Evolutionary conservation across 2,888 invertebrate genomes (phyloP).

Genomic region (Galerucella pusilla): DNA sequence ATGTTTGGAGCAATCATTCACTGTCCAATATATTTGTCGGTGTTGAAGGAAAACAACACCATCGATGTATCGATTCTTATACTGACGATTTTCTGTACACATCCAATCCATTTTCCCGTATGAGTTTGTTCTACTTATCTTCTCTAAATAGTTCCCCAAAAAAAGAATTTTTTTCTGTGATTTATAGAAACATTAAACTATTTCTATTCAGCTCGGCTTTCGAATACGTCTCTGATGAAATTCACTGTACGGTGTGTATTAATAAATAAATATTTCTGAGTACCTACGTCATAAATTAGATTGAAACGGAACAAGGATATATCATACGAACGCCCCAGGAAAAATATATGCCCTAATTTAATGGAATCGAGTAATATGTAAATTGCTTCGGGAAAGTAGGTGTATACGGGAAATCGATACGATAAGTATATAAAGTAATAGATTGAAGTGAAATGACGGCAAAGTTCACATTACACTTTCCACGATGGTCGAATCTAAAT

Average conservation of each 20-base stretch:
- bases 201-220: neutral
- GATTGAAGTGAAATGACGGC: neutral
- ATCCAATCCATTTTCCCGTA: no score
- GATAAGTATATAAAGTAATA: neutral
- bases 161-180: no score
- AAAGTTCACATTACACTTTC: neutral
- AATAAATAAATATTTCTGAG: neutral
- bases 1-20: no score
- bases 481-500: neutral
- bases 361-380: constrained; percentile 6
- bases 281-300: neutral
- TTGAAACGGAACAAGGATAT: neutral
- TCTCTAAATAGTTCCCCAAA: no score
- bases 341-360: constrained; percentile 3
- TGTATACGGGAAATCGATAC: constrained; percentile 10
- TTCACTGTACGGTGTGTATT: neutral
- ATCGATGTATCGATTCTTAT: no score
- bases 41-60: no score
- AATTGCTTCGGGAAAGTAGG: neutral
- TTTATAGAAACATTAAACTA: no score
- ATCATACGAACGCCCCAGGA: constrained; percentile 4
- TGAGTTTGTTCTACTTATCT: no score
- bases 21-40: no score
- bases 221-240: neutral
- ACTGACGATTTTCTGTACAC: no score